Evolutionary conservation across 1,140 invertebrate genomes (phyloP).

Genomic region (Nasonia giraulti): DNA sequence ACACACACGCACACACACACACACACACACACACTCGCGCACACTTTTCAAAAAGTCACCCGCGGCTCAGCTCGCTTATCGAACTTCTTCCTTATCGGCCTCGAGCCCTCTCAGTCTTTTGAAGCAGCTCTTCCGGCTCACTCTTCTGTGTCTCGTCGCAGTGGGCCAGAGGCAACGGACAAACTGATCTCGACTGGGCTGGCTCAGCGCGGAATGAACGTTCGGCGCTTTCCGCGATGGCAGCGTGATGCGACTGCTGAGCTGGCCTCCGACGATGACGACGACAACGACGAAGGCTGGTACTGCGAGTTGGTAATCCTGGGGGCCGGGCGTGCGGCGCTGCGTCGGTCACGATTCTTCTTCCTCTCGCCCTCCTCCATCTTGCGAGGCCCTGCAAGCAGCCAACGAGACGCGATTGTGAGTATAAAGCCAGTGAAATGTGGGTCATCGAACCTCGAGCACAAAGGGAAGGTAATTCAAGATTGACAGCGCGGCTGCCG

Average conservation of each 20-base stretch:
- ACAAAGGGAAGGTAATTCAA: too few species aligned
- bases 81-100: background rate
- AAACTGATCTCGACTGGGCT: too few species aligned
- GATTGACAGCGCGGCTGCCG: too few species aligned
- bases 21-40: background rate
- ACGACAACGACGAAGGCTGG: background rate
- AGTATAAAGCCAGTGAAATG: too few species aligned
- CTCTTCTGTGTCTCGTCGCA: too few species aligned
- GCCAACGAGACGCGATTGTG: background rate
- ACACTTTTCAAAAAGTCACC: background rate
- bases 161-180: too few species aligned
- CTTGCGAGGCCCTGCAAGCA: slow-evolving; percentile 35
- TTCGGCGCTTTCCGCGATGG: background rate
- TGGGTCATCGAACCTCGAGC: too few species aligned
- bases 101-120: background rate
- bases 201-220: background rate
- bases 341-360: background rate
- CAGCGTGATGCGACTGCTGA: slow-evolving; percentile 7
- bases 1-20: too few species aligned
- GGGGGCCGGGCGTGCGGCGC: background rate
- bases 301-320: background rate
- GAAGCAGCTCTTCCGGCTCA: too few species aligned
- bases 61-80: background rate
- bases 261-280: background rate
- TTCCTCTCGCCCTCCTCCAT: slow-evolving; percentile 48